These are phyloP conservation scores for Venturia canescens DNA, from an alignment of 1,140 invertebrate species.

Conservation along the genomic window DNA sequence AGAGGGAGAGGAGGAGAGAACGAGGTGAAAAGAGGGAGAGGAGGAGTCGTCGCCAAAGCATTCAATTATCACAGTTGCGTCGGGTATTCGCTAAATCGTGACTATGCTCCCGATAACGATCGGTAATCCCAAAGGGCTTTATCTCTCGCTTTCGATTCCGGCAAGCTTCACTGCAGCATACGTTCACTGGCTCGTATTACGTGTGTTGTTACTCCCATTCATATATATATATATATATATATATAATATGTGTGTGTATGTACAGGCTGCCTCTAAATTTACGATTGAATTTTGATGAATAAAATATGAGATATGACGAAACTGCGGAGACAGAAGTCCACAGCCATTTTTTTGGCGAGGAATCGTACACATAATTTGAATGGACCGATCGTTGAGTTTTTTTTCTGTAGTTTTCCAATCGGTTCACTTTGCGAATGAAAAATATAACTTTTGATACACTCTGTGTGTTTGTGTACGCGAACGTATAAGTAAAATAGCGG, in stretches of 20 bases:
- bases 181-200: slow-evolving; percentile 46
- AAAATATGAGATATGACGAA: no score
- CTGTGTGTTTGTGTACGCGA: no score
- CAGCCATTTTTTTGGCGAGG: no score
- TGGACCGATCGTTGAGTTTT: no score
- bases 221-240: background rate
- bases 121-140: slow-evolving; percentile 54
- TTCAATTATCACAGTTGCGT: slow-evolving; percentile 57
- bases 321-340: no score
- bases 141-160: slow-evolving; percentile 46
- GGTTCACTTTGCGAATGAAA: no score
- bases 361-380: no score
- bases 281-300: no score
- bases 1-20: background rate
- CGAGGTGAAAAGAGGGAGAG: background rate
- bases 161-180: slow-evolving; percentile 36
- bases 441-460: no score
- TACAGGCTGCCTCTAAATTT: background rate
- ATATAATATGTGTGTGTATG: background rate
- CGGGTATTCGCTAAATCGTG: slow-evolving; percentile 57
- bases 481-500: slow-evolving; percentile 19
- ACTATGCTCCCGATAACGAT: slow-evolving; percentile 55
- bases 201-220: background rate
- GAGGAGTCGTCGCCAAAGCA: slow-evolving; percentile 29
- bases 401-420: no score